Evolutionary conservation across 2,113 vertebrate species (phyloP).

Genomic region (Leucoraja erinaceus): DNA sequence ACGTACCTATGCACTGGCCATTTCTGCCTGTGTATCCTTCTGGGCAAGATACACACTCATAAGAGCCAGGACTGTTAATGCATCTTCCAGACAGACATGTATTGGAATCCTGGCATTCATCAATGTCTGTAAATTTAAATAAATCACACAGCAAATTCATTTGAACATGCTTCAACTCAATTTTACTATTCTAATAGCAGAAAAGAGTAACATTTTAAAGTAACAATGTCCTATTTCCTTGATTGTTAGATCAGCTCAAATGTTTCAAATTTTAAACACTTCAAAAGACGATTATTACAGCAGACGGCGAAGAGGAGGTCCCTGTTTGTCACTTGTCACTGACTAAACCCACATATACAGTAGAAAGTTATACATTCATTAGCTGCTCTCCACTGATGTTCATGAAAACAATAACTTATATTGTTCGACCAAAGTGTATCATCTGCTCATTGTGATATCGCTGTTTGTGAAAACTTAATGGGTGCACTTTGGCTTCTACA

Average conservation of each 20-base stretch:
- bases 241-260: not conserved
- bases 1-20: constrained; percentile 79
- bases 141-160: not conserved
- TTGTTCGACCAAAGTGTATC: too few species aligned
- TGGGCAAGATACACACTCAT: constrained; percentile 75
- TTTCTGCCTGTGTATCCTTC: constrained; percentile 73
- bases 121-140: constrained; percentile 63
- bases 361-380: too few species aligned
- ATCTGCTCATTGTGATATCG: too few species aligned
- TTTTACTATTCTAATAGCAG: not conserved
- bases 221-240: not conserved
- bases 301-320: not conserved
- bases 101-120: constrained; percentile 70
- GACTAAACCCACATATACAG: not conserved
- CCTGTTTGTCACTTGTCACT: too few species aligned
- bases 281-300: too few species aligned
- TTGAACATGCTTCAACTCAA: constrained; percentile 8
- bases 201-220: constrained; percentile 23
- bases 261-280: not conserved
- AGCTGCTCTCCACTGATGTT: not conserved
- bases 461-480: too few species aligned
- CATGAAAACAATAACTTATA: not conserved
- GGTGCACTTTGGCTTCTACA: too few species aligned
- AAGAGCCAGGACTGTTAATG: constrained; percentile 73
- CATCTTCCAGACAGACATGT: constrained; percentile 80